Evolutionary conservation across 2,113 vertebrate species (phyloP).

Genomic region (Nyctibius bracteatus): DNA sequence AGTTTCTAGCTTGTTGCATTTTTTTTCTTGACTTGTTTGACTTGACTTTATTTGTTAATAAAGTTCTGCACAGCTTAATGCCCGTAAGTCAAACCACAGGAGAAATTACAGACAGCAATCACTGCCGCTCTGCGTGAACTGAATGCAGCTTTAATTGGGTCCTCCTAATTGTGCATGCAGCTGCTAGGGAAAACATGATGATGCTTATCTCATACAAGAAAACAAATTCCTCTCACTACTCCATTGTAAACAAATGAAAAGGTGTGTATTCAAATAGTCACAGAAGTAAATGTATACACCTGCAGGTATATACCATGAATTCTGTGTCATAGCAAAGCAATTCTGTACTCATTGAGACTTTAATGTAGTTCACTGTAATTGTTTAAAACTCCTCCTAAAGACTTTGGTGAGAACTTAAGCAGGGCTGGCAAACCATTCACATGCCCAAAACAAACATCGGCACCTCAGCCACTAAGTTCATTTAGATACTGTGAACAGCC

Average conservation of each 20-base stretch:
- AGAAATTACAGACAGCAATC: conserved; percentile 23
- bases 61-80: not conserved
- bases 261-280: not conserved
- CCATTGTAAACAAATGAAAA: not conserved
- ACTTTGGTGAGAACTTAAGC: not conserved
- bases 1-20: not conserved
- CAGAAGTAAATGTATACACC: not conserved
- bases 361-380: not conserved
- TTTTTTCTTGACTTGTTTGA: not conserved
- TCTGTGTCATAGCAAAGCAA: not conserved
- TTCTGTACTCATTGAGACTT: not conserved
- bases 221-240: not conserved
- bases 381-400: not conserved
- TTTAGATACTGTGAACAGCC: not conserved
- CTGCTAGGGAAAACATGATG: not conserved
- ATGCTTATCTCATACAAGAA: not conserved
- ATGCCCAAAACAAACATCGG: not conserved
- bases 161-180: conserved; percentile 16
- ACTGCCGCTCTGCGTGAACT: not conserved
- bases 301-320: not conserved
- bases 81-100: not conserved
- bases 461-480: not conserved
- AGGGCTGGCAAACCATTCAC: not conserved
- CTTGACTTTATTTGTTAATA: conserved; percentile 15
- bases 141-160: conserved; percentile 24